These are phyloP conservation scores for Stenoptilia bipunctidactyla DNA, from an alignment of 2,888 invertebrate species.

Conservation along the genomic window DNA sequence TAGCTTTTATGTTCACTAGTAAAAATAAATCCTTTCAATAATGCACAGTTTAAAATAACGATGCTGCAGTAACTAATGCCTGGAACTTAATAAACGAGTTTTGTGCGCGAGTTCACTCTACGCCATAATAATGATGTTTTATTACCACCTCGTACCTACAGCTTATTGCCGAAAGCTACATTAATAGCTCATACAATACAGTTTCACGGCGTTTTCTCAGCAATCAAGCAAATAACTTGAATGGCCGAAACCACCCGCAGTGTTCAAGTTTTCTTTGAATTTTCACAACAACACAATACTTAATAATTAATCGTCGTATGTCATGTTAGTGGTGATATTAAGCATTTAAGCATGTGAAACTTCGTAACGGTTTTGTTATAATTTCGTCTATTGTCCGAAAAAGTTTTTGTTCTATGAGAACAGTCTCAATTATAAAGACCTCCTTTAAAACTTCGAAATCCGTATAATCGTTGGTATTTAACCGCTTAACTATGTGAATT, in stretches of 20 bases:
- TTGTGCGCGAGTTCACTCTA: too few relatives aligned
- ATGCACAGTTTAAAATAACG: too few relatives aligned
- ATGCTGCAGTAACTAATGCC: too few relatives aligned
- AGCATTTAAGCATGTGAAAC: slow-evolving; percentile 65
- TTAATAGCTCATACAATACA: slow-evolving; percentile 6
- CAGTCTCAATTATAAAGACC: slow-evolving; percentile 59
- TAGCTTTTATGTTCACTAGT: too few relatives aligned
- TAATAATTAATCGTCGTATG: slow-evolving; percentile 59
- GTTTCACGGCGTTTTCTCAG: slow-evolving; percentile 23
- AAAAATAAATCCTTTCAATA: too few relatives aligned
- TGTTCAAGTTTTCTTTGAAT: slow-evolving; percentile 26
- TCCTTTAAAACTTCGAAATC: slow-evolving; percentile 45
- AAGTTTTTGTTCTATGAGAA: slow-evolving; percentile 64
- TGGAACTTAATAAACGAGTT: too few relatives aligned
- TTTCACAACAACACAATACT: slow-evolving; percentile 36
- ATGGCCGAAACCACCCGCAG: slow-evolving; percentile 19
- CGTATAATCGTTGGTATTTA: slow-evolving; percentile 64
- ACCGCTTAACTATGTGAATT: slow-evolving; percentile 67
- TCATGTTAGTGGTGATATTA: slow-evolving; percentile 48
- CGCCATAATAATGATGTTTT: slow-evolving; percentile 1
- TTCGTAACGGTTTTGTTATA: slow-evolving; percentile 55
- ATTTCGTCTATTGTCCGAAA: slow-evolving; percentile 66
- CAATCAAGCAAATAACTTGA: slow-evolving; percentile 17
- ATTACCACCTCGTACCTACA: too few relatives aligned
- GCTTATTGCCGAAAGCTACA: slow-evolving; percentile 1